Evolutionary conservation across 30 jellyfish, hydroid and myxozoan genomes (phyloP).

Genomic region (Euphysa ruthae): DNA sequence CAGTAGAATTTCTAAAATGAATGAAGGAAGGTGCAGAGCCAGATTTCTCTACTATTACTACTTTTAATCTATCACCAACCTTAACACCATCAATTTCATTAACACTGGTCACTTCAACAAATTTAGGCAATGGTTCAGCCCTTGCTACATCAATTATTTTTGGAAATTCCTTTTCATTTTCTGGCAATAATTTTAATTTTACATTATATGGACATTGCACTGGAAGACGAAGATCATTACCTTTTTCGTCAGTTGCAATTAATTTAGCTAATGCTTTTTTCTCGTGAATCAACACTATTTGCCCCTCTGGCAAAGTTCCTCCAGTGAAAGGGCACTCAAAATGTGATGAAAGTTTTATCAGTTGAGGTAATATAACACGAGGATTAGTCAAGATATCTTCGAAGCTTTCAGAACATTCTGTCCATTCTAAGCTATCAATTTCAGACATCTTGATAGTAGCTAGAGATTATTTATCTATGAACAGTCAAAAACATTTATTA

Average conservation of each 20-base stretch:
- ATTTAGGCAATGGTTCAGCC: slow-evolving; percentile 56
- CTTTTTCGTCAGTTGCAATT: slow-evolving; percentile 48
- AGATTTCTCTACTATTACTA: slow-evolving; percentile 53
- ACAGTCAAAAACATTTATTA: too few relatives aligned
- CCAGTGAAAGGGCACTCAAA: background rate
- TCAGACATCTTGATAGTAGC: background rate
- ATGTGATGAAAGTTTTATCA: slow-evolving; percentile 1
- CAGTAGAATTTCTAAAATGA: slow-evolving; percentile 66
- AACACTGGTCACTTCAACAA: slow-evolving; percentile 45
- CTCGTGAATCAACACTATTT: slow-evolving; percentile 52
- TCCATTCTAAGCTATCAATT: slow-evolving; percentile 14
- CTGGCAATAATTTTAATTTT: slow-evolving; percentile 23
- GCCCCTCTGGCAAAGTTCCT: slow-evolving; percentile 54
- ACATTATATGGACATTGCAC: slow-evolving; percentile 53
- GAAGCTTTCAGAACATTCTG: slow-evolving; percentile 9
- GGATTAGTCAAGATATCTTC: slow-evolving; percentile 28
- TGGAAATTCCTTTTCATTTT: slow-evolving; percentile 28
- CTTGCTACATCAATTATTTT: slow-evolving; percentile 36
- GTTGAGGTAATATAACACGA: slow-evolving; percentile 22
- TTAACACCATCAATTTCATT: background rate
- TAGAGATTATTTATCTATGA: background rate
- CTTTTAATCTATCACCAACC: slow-evolving; percentile 76
- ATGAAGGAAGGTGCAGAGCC: slow-evolving; percentile 66
- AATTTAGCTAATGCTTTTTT: slow-evolving; percentile 50
- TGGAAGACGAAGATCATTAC: slow-evolving; percentile 45